Evolutionary conservation across 2,888 invertebrate genomes (phyloP).

Genomic region (Leptogaster cylindrica): DNA sequence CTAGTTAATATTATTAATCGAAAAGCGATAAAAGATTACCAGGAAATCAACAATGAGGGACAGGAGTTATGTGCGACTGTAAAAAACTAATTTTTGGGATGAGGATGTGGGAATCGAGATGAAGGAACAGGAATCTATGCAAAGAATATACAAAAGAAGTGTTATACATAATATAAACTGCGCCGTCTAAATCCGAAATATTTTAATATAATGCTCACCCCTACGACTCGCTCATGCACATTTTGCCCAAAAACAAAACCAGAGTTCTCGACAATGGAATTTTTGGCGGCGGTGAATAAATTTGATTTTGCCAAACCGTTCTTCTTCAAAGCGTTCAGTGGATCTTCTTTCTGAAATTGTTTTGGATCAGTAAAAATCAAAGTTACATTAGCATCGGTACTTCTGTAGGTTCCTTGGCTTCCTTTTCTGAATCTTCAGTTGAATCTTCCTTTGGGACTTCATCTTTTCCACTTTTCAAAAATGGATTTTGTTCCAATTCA

Average conservation of each 20-base stretch:
- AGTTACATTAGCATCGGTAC: background rate
- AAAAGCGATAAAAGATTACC: too few species aligned
- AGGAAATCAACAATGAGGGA: too few species aligned
- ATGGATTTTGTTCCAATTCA: slow-evolving; percentile 54
- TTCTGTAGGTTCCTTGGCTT: background rate
- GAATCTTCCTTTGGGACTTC: slow-evolving; percentile 54
- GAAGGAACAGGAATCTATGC: too few species aligned
- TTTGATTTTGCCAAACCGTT: slow-evolving; percentile 59
- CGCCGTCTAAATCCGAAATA: too few species aligned
- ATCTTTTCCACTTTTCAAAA: slow-evolving; percentile 53
- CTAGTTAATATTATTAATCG: too few species aligned
- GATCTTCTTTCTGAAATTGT: slow-evolving; percentile 50
- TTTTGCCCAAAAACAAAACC: slow-evolving; percentile 93
- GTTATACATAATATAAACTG: too few species aligned
- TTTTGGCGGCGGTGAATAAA: slow-evolving; percentile 58
- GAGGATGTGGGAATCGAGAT: too few species aligned
- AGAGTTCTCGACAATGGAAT: slow-evolving; percentile 64
- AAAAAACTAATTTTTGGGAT: too few species aligned
- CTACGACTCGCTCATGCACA: slow-evolving; percentile 81
- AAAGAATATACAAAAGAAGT: background rate
- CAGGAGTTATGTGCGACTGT: background rate
- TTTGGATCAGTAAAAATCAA: background rate
- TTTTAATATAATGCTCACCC: slow-evolving; percentile 59
- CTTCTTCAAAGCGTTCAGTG: slow-evolving; percentile 57
- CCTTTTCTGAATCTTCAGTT: background rate